Evolutionary conservation across 2,888 invertebrate genomes (phyloP), one percentile per base, ranked within the genome.

Genomic region (Cryptocephalus moraei): DNA sequence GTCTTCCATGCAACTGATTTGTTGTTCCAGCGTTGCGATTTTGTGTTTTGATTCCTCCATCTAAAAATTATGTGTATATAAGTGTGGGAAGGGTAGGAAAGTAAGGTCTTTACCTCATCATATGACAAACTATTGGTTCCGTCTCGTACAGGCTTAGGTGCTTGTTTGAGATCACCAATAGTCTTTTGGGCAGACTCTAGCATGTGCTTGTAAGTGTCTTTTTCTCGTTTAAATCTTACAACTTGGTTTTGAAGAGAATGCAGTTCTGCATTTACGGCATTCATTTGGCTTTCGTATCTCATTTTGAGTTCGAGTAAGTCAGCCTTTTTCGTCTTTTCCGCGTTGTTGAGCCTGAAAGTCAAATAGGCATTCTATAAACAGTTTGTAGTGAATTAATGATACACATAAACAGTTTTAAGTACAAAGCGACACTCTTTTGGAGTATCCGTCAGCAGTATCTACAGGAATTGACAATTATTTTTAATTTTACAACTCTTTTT

Each of bases 201-300:
- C 84, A 93, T 89, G 65, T 91, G 90, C 56, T 89, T 88, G 63
- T 88, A 91, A 44, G 86, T 86, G 64, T 93, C 92, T 46, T 91
- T 77, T 69, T 93, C 93, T 49, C 90, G 76, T 65, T 89, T 88
- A 65, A 91, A 91, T 59, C 89, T 77, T 14, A 84, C 76, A 55
- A 85, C 80, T 75, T 87, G 87, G 52, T 77, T 78, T 67, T 91
- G 91, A 61, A 91, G 76, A 8, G 87, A 82, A 57, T 85, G 84
- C 34, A 91, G 75, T 70, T 93, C 92, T 51, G 86, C 86, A 52
- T 84, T 80, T 63, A 92, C 81, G 10, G 85, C 79, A 53, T 81
- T 82, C 65, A 91, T 79, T 66, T 91, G 85, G 55, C 84, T 84
- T 61, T 93, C 93, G 64, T 91, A 91, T 45, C 91, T 78, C 68